Percentiles rank a stretch among this genome's conserved stretches.
Conservation (phyloP, 2,113 vertebrate species). For the Stercorarius parasiticus region DNA sequence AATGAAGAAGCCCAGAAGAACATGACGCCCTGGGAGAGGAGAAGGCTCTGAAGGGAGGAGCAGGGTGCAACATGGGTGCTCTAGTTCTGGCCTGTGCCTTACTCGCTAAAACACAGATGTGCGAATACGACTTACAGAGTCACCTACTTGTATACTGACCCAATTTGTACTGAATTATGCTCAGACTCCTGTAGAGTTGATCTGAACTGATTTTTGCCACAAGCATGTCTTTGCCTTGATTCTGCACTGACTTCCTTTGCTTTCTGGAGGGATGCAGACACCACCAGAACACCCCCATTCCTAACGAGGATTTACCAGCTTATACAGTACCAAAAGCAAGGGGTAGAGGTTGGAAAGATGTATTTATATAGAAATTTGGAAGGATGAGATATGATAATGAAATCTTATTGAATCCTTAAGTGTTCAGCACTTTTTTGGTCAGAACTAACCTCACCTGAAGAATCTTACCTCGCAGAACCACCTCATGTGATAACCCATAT, state of each 20-base stretch:
- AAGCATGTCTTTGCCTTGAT: background rate
- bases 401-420: background rate
- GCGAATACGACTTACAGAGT: background rate
- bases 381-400: background rate
- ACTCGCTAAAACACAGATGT: background rate
- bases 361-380: background rate
- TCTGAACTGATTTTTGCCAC: background rate
- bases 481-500: background rate
- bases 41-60: background rate
- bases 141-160: background rate
- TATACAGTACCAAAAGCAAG: background rate
- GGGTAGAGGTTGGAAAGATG: background rate
- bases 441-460: background rate
- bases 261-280: background rate
- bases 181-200: background rate
- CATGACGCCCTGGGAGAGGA: fast-evolving
- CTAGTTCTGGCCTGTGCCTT: background rate
- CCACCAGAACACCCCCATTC: background rate
- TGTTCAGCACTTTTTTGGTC: background rate
- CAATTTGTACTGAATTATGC: background rate
- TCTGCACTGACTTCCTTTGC: background rate
- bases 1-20: background rate
- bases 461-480: background rate
- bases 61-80: background rate
- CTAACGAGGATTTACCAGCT: background rate